These are phyloP conservation scores for Pionites leucogaster DNA, from an alignment of 2,113 vertebrate species.

Conservation along the genomic window DNA sequence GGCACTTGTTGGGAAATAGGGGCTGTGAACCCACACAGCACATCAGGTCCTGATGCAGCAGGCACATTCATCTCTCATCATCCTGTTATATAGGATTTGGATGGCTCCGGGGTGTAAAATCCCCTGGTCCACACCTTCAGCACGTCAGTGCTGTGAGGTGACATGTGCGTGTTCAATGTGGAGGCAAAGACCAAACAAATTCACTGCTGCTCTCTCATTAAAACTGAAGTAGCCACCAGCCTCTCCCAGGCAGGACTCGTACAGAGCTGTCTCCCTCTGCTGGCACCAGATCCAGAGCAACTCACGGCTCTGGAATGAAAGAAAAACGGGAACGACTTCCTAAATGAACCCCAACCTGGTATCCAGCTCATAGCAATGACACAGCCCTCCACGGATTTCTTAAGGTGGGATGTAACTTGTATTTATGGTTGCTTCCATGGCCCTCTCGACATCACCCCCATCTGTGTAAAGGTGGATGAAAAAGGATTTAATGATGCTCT, in stretches of 20 bases:
- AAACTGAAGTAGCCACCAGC: neutral
- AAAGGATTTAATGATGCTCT: neutral
- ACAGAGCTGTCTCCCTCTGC: constrained; percentile 24
- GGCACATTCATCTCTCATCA: neutral
- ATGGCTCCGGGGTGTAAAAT: neutral
- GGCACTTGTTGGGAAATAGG: accelerated
- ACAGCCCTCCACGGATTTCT: accelerated
- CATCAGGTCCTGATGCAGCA: neutral
- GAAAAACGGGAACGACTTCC: neutral
- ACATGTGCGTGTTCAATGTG: accelerated
- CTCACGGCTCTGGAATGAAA: neutral
- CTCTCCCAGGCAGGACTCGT: neutral
- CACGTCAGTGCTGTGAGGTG: accelerated
- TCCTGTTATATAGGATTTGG: neutral
- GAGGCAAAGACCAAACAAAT: neutral
- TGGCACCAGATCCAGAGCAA: neutral
- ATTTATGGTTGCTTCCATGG: accelerated
- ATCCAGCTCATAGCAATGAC: accelerated
- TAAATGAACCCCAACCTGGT: neutral
- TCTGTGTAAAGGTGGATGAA: neutral
- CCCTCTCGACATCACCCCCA: neutral
- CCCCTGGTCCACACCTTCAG: neutral
- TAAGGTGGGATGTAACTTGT: neutral
- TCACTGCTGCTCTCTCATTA: neutral
- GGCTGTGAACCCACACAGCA: neutral